Percentiles rank a stretch among this genome's conserved stretches.
These are phyloP conservation scores for Beris chalybata DNA, from an alignment of 2,888 invertebrate species.

Conservation along the genomic window DNA sequence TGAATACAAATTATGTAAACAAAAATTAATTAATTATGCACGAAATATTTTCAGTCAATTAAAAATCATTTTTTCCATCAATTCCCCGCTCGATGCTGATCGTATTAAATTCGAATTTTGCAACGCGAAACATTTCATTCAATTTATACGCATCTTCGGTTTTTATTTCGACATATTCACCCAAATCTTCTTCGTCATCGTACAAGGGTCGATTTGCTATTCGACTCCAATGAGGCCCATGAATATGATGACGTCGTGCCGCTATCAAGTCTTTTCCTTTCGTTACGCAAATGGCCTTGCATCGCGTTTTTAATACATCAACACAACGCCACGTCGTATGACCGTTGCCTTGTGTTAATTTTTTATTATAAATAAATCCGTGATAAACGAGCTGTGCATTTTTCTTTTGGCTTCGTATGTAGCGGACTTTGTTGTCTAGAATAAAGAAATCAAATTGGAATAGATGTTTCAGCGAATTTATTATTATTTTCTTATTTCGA, in stretches of 20 bases:
- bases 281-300: slow-evolving; percentile 56
- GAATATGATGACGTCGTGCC: slow-evolving; percentile 52
- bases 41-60: neutral
- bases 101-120: slow-evolving; percentile 41
- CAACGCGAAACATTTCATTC: slow-evolving; percentile 43
- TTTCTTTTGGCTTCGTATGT: slow-evolving; percentile 57
- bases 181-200: slow-evolving; percentile 52
- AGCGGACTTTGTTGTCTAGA: slow-evolving; percentile 48
- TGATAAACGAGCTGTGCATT: slow-evolving; percentile 57
- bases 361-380: slow-evolving; percentile 56
- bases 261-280: slow-evolving; percentile 50
- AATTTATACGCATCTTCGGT: slow-evolving; percentile 49
- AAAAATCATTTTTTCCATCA: slow-evolving; percentile 1
- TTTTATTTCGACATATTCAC: slow-evolving; percentile 54
- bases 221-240: slow-evolving; percentile 49
- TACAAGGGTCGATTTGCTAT: slow-evolving; percentile 53
- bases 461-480: neutral
- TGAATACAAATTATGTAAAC: neutral
- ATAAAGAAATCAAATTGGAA: slow-evolving; percentile 35
- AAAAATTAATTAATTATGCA: neutral
- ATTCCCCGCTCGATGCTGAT: slow-evolving; percentile 44
- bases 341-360: slow-evolving; percentile 56
- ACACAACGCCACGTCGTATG: slow-evolving; percentile 57
- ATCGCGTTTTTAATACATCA: slow-evolving; percentile 54
- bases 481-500: too few species aligned